Conservation (phyloP, 2,797 vertebrate species). For the Chrysocyon brachyurus region DNA sequence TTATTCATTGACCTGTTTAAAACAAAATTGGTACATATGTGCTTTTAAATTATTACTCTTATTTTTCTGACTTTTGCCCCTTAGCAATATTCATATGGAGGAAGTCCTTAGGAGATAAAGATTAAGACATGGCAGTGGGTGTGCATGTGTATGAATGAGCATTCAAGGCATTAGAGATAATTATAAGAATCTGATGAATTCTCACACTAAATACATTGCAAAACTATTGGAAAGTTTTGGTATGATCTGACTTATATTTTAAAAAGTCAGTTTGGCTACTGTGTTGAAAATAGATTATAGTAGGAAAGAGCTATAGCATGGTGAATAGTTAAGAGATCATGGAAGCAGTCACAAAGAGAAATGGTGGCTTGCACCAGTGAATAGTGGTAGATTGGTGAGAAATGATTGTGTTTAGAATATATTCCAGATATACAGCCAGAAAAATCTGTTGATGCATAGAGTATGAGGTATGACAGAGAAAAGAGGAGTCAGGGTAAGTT, state of each 20-base stretch:
- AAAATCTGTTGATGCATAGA: neutral
- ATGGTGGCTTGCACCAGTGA: neutral
- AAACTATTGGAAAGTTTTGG: neutral
- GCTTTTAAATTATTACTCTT: conserved; percentile 21
- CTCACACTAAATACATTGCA: neutral
- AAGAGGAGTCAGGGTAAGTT: neutral
- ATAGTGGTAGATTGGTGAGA: neutral
- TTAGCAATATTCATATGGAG: neutral
- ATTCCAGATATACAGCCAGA: neutral
- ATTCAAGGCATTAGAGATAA: neutral
- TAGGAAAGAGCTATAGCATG: neutral
- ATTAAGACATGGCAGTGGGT: neutral
- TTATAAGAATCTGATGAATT: neutral
- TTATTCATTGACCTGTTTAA: neutral
- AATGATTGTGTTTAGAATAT: neutral
- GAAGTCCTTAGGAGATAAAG: neutral
- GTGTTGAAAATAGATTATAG: neutral
- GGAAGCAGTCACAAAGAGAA: neutral
- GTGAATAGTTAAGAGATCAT: neutral
- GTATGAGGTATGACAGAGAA: neutral
- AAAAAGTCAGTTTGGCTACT: neutral
- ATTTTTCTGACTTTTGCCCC: conserved; percentile 4
- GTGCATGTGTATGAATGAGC: neutral
- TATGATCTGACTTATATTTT: neutral
- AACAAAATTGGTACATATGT: neutral